These are phyloP conservation scores for Gonioctena quinquepunctata DNA, from an alignment of 1,140 invertebrate genomes.

Conservation along the genomic window DNA sequence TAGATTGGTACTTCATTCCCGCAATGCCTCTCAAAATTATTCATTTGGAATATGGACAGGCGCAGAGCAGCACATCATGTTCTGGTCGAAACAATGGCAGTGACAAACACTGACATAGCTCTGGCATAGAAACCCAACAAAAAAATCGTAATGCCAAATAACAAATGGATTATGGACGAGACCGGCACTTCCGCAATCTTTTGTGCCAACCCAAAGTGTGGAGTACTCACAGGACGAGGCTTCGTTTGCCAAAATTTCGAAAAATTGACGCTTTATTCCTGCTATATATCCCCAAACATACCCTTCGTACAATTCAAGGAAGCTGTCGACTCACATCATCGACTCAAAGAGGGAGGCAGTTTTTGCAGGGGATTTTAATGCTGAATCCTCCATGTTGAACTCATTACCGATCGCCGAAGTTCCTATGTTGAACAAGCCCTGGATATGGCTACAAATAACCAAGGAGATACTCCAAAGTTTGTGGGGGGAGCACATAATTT, in stretches of 20 bases:
- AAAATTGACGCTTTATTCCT: background rate
- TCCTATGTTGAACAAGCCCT: no score
- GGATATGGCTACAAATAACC: background rate
- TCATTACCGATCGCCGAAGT: background rate
- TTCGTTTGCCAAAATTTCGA: background rate
- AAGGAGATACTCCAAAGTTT: background rate
- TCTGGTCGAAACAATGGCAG: background rate
- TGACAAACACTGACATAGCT: background rate
- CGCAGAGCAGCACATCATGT: background rate
- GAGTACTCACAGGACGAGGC: background rate
- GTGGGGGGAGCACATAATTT: no score
- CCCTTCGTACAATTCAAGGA: no score
- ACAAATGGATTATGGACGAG: background rate
- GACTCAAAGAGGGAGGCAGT: background rate
- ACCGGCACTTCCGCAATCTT: background rate
- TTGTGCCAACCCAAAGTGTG: background rate
- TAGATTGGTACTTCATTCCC: no score
- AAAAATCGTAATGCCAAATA: background rate
- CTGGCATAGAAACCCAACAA: background rate
- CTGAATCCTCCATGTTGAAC: background rate
- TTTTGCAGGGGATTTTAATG: background rate
- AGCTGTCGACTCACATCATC: no score
- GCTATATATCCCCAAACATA: conserved; percentile 5
- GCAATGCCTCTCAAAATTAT: no score
- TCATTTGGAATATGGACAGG: background rate